These are phyloP conservation scores for Dasypolia templi DNA, from an alignment of 2,888 invertebrate species.

Conservation along the genomic window DNA sequence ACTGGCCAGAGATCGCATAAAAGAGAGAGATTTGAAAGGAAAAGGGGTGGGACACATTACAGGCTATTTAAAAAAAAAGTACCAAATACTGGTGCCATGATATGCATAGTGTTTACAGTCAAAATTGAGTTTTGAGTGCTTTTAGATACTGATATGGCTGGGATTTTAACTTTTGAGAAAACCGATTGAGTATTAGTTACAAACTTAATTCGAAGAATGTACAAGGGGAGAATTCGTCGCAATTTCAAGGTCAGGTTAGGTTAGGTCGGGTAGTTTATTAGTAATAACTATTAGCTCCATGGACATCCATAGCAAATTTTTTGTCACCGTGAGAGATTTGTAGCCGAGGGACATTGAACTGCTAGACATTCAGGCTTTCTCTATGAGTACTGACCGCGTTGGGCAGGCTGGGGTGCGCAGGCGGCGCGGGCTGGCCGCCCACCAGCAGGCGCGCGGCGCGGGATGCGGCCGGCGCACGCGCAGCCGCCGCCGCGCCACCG, in stretches of 20 bases:
- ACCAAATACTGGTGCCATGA: background rate
- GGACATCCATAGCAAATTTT: too few relatives aligned
- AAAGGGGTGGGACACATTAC: background rate
- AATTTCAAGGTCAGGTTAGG: too few relatives aligned
- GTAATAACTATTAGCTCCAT: too few relatives aligned
- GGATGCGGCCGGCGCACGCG: constrained; percentile 83
- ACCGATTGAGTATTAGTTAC: background rate
- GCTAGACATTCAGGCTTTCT: too few relatives aligned
- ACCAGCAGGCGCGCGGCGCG: constrained; percentile 93
- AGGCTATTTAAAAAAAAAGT: background rate
- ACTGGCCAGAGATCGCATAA: background rate
- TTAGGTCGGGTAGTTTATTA: too few relatives aligned
- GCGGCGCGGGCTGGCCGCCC: constrained; percentile 92
- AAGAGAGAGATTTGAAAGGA: background rate
- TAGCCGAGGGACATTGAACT: too few relatives aligned
- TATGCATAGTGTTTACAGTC: background rate
- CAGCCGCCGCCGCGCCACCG: constrained; percentile 89
- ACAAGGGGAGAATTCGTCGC: background rate
- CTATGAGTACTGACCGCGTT: constrained; percentile 73
- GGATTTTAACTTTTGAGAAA: background rate
- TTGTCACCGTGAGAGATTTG: too few relatives aligned
- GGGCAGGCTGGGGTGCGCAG: constrained; percentile 77
- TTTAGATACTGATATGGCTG: background rate
- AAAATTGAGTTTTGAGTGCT: background rate
- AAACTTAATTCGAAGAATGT: background rate